A percentile compares a stretch with the other conserved stretches of the same genome.
Conservation (phyloP, 2,797 vertebrate species). For the Sebastes steindachneri region DNA sequence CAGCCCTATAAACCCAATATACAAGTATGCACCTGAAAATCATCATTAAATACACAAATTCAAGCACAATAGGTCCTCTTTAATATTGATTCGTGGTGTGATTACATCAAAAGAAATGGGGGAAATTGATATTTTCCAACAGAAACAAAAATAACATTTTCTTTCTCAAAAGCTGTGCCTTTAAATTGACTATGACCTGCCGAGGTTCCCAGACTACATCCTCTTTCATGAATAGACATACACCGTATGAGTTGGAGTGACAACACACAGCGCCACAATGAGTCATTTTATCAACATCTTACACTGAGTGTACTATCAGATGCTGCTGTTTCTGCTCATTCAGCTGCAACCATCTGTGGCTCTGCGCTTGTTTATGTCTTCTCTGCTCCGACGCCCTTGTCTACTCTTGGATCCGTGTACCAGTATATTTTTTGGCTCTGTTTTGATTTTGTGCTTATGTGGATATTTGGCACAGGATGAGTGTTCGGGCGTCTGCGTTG, state of each 20-base stretch:
- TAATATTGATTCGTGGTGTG: constrained; percentile 11
- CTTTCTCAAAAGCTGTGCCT: background rate
- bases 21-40: too few relatives aligned
- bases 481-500: background rate
- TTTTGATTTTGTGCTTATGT: constrained; percentile 13
- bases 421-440: background rate
- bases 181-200: constrained; percentile 10
- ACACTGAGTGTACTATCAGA: constrained; percentile 21
- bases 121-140: background rate
- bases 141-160: background rate
- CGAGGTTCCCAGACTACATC: background rate
- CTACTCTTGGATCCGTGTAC: background rate
- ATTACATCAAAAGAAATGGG: background rate
- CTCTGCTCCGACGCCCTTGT: background rate
- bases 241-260: constrained; percentile 18
- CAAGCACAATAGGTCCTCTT: too few relatives aligned
- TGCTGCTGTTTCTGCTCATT: constrained; percentile 37
- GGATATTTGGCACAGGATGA: constrained; percentile 2
- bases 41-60: too few relatives aligned
- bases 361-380: constrained; percentile 32
- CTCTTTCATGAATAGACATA: constrained; percentile 32
- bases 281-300: constrained; percentile 44
- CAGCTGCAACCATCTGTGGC: constrained; percentile 45
- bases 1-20: too few relatives aligned
- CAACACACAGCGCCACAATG: constrained; percentile 11